These are phyloP conservation scores for Hydrozoanthus tunicans DNA, from an alignment of 64 coral and sea anemone species.

Conservation along the genomic window DNA sequence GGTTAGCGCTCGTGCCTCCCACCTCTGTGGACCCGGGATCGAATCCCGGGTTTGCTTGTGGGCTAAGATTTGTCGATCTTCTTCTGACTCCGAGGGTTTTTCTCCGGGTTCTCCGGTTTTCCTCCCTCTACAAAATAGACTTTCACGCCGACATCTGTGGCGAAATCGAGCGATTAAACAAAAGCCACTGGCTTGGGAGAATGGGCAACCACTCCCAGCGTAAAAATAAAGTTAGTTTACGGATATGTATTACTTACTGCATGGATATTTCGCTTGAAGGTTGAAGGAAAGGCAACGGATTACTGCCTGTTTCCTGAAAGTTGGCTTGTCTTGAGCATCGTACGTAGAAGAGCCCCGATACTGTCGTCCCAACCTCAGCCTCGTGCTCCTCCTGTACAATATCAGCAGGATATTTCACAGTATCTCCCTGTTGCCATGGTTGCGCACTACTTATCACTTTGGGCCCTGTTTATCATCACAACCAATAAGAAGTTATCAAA, in stretches of 20 bases:
- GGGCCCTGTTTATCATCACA: not conserved
- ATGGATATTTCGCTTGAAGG: slow-evolving; percentile 25
- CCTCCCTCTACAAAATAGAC: no score
- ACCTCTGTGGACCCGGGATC: no score
- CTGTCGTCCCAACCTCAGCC: slow-evolving; percentile 4
- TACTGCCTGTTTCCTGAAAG: not conserved
- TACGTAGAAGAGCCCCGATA: slow-evolving; percentile 24
- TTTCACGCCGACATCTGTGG: no score
- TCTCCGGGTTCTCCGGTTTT: no score
- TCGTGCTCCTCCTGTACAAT: slow-evolving; percentile 3
- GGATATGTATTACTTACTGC: slow-evolving; percentile 12
- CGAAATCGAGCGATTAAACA: no score
- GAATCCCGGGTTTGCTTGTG: no score
- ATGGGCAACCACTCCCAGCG: no score
- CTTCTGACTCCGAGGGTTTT: no score
- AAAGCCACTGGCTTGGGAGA: no score
- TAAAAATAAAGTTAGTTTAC: no score
- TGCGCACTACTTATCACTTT: slow-evolving; percentile 39
- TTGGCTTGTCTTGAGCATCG: slow-evolving; percentile 18
- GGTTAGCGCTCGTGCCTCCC: no score
- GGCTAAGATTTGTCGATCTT: no score
- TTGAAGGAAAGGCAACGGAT: slow-evolving; percentile 17
- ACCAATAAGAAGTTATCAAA: not conserved
- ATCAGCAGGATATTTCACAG: not conserved
- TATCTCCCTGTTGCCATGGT: slow-evolving; percentile 16